phyloP scores from a whole-genome alignment of 53 echinoderm and acorn worm genomes.

The Echinometra lucunter region DNA sequence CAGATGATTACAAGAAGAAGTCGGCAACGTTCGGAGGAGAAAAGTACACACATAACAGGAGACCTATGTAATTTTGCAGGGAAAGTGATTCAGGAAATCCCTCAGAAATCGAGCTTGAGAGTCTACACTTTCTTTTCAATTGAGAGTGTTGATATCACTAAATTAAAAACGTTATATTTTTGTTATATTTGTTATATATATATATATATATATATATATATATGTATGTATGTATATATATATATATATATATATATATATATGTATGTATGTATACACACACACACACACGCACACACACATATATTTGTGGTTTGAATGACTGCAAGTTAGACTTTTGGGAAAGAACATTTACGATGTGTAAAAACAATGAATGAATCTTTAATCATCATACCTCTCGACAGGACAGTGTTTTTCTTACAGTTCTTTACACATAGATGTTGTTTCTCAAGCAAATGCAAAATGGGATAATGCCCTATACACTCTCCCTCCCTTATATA shows the following conservation, averaged over 20 bases:
- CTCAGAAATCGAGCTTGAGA: neutral
- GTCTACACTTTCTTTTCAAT: neutral
- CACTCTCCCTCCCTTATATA: no score
- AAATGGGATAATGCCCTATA: neutral
- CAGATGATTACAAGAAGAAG: neutral
- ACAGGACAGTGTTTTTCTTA: neutral
- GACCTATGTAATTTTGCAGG: neutral
- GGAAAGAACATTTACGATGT: neutral
- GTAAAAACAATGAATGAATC: neutral
- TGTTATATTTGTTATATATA: neutral
- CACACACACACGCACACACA: no score
- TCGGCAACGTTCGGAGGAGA: neutral
- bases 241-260: no score
- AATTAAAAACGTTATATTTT: neutral
- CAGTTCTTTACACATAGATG: no score
- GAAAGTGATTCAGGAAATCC: neutral
- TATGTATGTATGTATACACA: no score
- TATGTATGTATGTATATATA: no score
- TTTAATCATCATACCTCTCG: neutral
- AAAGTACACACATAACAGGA: neutral
- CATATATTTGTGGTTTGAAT: conserved; percentile 9
- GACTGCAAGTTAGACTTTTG: neutral
- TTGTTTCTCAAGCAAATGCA: neutral
- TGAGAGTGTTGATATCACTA: neutral
- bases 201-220: no score